Conservation (phyloP, 2,888 invertebrate species). For the Phytoseiulus persimilis region DNA sequence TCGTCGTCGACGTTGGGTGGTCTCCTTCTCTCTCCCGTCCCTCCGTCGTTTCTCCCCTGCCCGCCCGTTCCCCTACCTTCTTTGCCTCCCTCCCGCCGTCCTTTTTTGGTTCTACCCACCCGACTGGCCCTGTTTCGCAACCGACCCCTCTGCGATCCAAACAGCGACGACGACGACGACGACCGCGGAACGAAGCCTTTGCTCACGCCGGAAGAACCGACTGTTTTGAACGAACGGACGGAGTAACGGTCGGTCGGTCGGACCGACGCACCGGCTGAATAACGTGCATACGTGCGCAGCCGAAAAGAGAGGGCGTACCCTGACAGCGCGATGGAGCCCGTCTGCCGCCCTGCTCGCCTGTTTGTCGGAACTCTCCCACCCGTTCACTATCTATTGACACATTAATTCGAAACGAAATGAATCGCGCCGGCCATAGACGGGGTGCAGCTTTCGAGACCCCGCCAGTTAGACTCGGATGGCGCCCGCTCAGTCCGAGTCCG, state of each 20-base stretch:
- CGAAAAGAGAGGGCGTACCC: background rate
- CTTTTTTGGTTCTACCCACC: background rate
- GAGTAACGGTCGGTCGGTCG: background rate
- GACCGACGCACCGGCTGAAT: background rate
- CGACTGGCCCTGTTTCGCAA: background rate
- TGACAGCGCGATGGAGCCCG: background rate
- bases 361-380: background rate
- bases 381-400: background rate
- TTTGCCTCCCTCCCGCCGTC: background rate
- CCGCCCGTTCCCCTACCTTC: background rate
- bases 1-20: slow-evolving; percentile 5
- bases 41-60: background rate
- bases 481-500: too few relatives aligned
- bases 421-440: too few relatives aligned
- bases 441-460: too few relatives aligned
- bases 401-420: too few relatives aligned
- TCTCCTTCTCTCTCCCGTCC: background rate
- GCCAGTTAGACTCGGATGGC: too few relatives aligned
- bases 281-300: background rate
- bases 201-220: background rate
- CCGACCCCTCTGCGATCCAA: background rate
- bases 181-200: background rate
- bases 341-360: background rate
- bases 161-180: background rate
- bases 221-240: background rate